Base-by-base conservation (phyloP, 1,140 invertebrate species). In the Drosophila melanica region DNA sequence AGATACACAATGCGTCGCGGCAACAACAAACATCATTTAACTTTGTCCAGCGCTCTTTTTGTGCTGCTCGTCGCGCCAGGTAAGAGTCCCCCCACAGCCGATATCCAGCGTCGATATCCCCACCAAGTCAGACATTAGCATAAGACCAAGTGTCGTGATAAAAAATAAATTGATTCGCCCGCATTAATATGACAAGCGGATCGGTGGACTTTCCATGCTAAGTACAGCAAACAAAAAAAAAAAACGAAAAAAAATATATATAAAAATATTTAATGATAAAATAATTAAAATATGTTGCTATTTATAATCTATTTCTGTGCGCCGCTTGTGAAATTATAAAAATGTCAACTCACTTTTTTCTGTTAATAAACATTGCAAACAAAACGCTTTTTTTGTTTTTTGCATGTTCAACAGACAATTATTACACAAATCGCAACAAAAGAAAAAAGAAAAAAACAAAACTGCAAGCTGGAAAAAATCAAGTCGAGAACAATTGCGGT, bases 121-220 rank as follows among this genome's bases (percentile, higher is more conserved):
- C 47, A 33, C 41, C 51, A 63, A 30, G 47, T 50, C 51, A 55
- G 65, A 64, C 39, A 47, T 20, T 62, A 33, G 30, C 55, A 8
- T 71, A 65, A 60, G 33, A 47, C 50, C 41, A 69, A 77, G 81
- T 85, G 77, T 80, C 64, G 81, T 85, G 81, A 86, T 81, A 87
- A 79, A 55, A 64, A 35, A 79, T 51, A 65, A 35, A 41, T n/a
- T 14, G 18, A n/a, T 41, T 20, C 37, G 53, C 11, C 35, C 30
- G 10, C 6, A 54, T 39, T 39, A 55, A 14, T 54, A 16, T 39
- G 35, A n/a, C 35, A 11, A 20, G 51, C 23, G 30, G 47, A n/a
- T 27, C 27, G 5, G 5, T 7, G 12, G 39, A 41, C 12, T 39
- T 12, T 1, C 11, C 12, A 12, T 39, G 37, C 11, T 39, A 39